Evolutionary conservation across 2,797 vertebrate species (phyloP), one percentile per base, ranked within the genome.

Genomic region (Momotus momota): DNA sequence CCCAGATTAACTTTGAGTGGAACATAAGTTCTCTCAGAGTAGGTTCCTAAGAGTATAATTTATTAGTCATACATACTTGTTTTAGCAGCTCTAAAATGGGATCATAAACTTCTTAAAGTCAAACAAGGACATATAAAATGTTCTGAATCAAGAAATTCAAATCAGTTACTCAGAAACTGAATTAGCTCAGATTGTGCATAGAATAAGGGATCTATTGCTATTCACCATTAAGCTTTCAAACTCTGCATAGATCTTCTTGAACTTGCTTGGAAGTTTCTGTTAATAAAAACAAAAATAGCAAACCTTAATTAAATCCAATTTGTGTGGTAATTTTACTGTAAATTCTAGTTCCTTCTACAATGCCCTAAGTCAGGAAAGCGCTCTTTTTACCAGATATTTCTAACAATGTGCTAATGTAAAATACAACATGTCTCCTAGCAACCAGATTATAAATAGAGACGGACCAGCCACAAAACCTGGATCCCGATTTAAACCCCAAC

Each of bases 181-280:
- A 97, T 97, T 97, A 98, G 96, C 91, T 95, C 88, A 94, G 97
- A 97, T 54, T 93, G 95, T 81, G 96, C 96, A 95, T 40, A 96
- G 97, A 96, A 97, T 93, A 92, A 96, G 97, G 90, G 86, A 94
- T 97, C 94, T 88, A 75, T 94, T 97, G 97, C 95, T 97, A 97
- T 98, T 98, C 96, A 99, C 99, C 99, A 99, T 99, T 97, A 99
- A 97, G 98, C 99, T 99, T 98, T 99, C 99, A 98, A 99, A 99
- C 97, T 99, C 99, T 18, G 98, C 98, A 48, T 99, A 99, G 98
- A 99, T 99, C 98, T 99, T 99, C 98, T 99, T 99, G 97, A 99
- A 99, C 97, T 99, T 99, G 98, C 99, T 99, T 86, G 99, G 99
- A 97, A 99, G 99, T 99, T 99, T 99, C 99, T 99, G 98, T 97